These are phyloP conservation scores for Andrena bicolor DNA, from an alignment of 2,888 invertebrate genomes.

Conservation along the genomic window DNA sequence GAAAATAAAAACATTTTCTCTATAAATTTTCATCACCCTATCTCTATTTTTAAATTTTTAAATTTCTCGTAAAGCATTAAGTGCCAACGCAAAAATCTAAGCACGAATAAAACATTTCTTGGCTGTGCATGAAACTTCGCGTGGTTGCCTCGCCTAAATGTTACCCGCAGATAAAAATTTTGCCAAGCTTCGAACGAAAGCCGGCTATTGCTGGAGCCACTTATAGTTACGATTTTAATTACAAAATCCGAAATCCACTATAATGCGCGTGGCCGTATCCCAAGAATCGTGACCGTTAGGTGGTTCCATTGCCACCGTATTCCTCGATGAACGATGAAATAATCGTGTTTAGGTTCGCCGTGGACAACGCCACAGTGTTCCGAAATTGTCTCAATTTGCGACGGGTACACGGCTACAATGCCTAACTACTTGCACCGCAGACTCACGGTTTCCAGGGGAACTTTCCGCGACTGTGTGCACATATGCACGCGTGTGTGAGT, in stretches of 20 bases:
- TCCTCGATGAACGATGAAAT: constrained; percentile 44
- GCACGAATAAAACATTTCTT: too few species aligned
- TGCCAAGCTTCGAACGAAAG: not conserved
- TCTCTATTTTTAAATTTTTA: too few species aligned
- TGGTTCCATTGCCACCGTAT: constrained; percentile 7
- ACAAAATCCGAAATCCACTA: not conserved
- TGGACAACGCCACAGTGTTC: constrained; percentile 38
- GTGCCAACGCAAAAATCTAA: too few species aligned
- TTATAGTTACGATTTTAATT: not conserved
- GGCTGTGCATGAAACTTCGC: too few species aligned
- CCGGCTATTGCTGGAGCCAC: not conserved
- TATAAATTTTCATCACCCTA: too few species aligned
- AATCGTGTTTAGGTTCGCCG: constrained; percentile 55
- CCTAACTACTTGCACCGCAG: constrained; percentile 37
- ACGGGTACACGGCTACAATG: constrained; percentile 37
- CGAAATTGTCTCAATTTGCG: constrained; percentile 61
- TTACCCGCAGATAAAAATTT: too few species aligned
- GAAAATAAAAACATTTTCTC: too few species aligned
- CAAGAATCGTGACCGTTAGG: not conserved
- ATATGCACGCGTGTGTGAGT: constrained; percentile 8
- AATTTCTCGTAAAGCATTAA: too few species aligned
- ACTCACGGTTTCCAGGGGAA: constrained; percentile 32
- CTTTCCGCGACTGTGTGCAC: constrained; percentile 33
- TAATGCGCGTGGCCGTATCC: not conserved
- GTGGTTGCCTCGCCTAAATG: too few species aligned